Evolutionary conservation across 2,888 invertebrate species (phyloP), one percentile per base, ranked within the genome.

Genomic region (Holacanthella duospinosa): DNA sequence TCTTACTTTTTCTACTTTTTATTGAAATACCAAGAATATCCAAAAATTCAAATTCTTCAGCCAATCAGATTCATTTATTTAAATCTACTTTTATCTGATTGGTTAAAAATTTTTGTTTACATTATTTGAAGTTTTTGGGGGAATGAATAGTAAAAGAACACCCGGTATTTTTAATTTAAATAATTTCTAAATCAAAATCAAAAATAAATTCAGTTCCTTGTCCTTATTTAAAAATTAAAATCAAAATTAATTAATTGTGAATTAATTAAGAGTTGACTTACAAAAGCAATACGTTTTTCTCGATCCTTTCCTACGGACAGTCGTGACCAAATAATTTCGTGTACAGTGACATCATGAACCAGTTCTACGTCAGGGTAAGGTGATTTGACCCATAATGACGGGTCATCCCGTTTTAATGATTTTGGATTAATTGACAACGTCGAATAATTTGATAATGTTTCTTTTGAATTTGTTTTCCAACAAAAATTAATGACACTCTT

Each of bases 311-410:
- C 55, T 6, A 25, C 12, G 6, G 6, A 9, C 24, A 58, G 29
- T 29, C 28, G 28, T 6, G 60, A 43, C 57, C 63, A 66, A n/a
- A 69, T 56, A 53, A 69, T 27, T 62, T 69, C 69, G 44, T 65
- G 68, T 44, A 66, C 61, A n/a, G 68, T 66, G 2, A 66, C 43
- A 1, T 65, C 69, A 1, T 59, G 55, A 27, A 61, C 43, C 9
- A 28, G 27, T 1, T 55, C 59, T 1, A 66, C 55, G 36, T 69
- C 68, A 2, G 66, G 68, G 24, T 61, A 59, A 0, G 66, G 64
- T 2, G 68, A 68, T 29, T 64, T 64, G n/a, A 69, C 65, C 66
- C 68, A 68, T 29, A 65, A 55, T n/a, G 60, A 61, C 9, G 65
- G 55, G 54, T 66, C 65, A 59, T 69, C 68, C 19, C 63, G 59